Evolutionary conservation across 2,888 invertebrate species (phyloP), one percentile per base, ranked within the genome.

Genomic region (Argynnis bischoffii): DNA sequence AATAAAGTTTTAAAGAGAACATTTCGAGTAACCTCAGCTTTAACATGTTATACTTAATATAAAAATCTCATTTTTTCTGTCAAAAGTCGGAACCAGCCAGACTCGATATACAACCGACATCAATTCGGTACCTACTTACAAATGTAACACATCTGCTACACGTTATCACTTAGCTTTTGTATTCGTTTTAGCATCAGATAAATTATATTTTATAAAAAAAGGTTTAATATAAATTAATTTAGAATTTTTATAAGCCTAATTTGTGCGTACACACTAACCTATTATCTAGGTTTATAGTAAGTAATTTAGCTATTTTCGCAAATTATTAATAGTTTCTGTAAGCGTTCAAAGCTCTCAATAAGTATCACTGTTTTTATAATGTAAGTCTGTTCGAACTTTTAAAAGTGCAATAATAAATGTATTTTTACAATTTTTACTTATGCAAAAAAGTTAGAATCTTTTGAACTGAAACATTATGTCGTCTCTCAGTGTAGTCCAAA

Each of bases 11-110:
- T 47, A 31, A 61, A 61, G 61, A 51, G 61, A 15, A 50, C 50
- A 50, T n/a, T 50, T 50, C 50, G 14, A 50, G 14, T 50, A 50
- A n/a, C n/a, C 18, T 48, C 50, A 60, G 31, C 51, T 35, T 51
- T 8, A 51, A 15, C 55, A 51, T 51, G 6, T 18, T 51, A 51
- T 55, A 63, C 4, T 18, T 18, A 18, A 18, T 4, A 26, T 26
- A 63, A 63, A 63, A 63, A 46, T 21, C 11, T 35, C 14, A n/a
- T 41, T 41, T 26, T 26, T 14, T 14, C 11, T 41, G 2, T 41
- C 35, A 41, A 41, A 11, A 16, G 63, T 67, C 63, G 47, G 67
- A 46, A 56, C 67, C 67, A 63, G 67, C 56, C 51, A 67, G 67
- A 67, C 60, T 48, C 59, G 15, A 55, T 35, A 41, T 50, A 55